Base-by-base conservation (phyloP, 2,797 vertebrate species). In the Pelobates cultripes region DNA sequence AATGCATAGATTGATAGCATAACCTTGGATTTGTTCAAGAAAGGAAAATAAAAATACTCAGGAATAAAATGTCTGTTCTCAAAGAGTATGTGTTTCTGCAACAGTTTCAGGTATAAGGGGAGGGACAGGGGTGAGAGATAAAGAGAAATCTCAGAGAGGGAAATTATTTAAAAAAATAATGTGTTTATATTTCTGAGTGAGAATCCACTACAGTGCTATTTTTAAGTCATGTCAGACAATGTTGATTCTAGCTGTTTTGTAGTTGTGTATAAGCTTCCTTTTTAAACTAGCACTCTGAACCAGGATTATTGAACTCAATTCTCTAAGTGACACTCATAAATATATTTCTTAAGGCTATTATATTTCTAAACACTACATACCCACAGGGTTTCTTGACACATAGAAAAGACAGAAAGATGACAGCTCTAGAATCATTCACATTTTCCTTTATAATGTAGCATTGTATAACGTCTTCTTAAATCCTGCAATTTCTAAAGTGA, bases 301-400 rank as follows among this genome's bases (percentile, higher is more conserved):
- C 76, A 73, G 70, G 53, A 67, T 70, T 70, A 73, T 73, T 73
- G 40, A 68, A 68, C 71, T 79, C 72, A 83, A 70, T 79, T 83
- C 82, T 73, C 77, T 64, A 66, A 79, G 77, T 75, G 72, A 75
- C 75, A 57, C 72, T 75, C 73, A 84, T 84, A 79, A 84, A 84
- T 79, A 79, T 76, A 79, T 84, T 70, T 79, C 82, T 79, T 84
- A 75, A 75, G 82, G 82, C 77, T 84, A 84, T 79, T 79, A 79
- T 79, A 75, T 75, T 84, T 84, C 77, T 84, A 79, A 84, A 79
- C 82, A 79, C 66, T 79, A 47, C 73, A 70, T 66, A 76, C 77
- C 77, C 79, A 69, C 41, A 79, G 77, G 82, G 77, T 43, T 71
- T 74, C 69, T 70, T 79, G 77, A 75, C 77, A 79, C 47, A 71